Base-by-base conservation (phyloP, 2,888 invertebrate species). In the Drosophila limbata region DNA sequence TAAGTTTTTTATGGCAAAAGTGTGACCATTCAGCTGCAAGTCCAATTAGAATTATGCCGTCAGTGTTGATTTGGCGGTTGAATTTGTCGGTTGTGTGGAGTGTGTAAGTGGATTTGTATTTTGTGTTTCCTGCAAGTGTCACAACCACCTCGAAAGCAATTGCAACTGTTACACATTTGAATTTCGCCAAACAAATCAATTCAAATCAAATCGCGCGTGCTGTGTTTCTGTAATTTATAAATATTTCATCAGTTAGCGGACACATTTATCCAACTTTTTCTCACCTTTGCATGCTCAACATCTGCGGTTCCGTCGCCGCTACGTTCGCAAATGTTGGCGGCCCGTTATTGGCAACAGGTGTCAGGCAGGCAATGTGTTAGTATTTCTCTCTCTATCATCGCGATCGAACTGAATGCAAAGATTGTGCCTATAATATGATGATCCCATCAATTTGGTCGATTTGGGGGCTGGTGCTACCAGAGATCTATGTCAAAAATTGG, bases 321-420 rank as follows among this genome's bases (percentile, higher is more conserved):
- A 35, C 56, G 52, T 51, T 52, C 33, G 64, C 75, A 66, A 75
- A 57, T 65, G 66, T 69, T 77, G 65, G 60, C 66, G 78, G 48
- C 28, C 45, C 69, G 57, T 60, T 65, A 67, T 55, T 53, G 60
- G 84, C 83, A 86, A 83, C 83, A 83, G 84, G 83, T 83, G 83
- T 73, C 79, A 37, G 59, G 10, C 52, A 47, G 45, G 19, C 55
- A 66, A 51, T 55, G 25, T 61, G 17, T 61, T 3, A 61, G 60
- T 56, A 31, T 67, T 33, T 56, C 35, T 51, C 47, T 48, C 25
- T 31, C 19, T n/a, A n/a, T 47, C 21, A 1, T 35, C 47, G 57
- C 55, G 77, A 77, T 73, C 73, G 47, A 44, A 55, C 35, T 42
- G 64, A 52, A 57, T 59, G 53, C 39, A 56, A 53, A 66, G 28